A percentile compares a stretch with the other conserved stretches of the same genome.
phyloP scores from a whole-genome alignment of 2,888 invertebrate genomes.

The Alsophila aescularia region DNA sequence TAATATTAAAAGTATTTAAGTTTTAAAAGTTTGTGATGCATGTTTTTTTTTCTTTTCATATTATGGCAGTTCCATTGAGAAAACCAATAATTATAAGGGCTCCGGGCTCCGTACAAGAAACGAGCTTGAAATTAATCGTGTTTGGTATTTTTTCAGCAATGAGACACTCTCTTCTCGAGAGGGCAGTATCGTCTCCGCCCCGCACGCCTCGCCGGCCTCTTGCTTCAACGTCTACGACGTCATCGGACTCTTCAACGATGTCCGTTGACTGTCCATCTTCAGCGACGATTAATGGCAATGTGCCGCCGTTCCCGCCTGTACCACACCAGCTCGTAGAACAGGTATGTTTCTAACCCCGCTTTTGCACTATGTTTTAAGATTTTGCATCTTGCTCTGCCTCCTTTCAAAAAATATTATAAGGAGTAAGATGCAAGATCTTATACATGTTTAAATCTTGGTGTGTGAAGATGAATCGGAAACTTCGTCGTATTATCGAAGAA shows the following conservation, averaged over 20 bases:
- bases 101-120: too few species aligned
- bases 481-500: too few species aligned
- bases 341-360: constrained; percentile 43
- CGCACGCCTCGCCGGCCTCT: constrained; percentile 82
- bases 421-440: too few species aligned
- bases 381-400: too few species aligned
- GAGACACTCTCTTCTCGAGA: constrained; percentile 87
- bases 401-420: too few species aligned
- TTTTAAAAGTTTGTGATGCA: too few species aligned
- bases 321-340: constrained; percentile 67
- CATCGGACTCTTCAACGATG: constrained; percentile 86
- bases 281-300: constrained; percentile 62
- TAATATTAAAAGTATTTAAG: too few species aligned
- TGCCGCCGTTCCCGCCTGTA: constrained; percentile 53
- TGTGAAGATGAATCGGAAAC: too few species aligned
- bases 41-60: too few species aligned
- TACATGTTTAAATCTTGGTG: too few species aligned
- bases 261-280: constrained; percentile 78
- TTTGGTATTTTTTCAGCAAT: constrained; percentile 77
- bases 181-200: constrained; percentile 74
- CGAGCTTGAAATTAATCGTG: background rate
- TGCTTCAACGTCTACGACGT: constrained; percentile 88
- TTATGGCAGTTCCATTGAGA: too few species aligned
- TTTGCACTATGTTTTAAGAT: background rate
- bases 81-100: background rate